phyloP scores from a whole-genome alignment of 2,888 invertebrate species.

The Troides oblongomaculatus region DNA sequence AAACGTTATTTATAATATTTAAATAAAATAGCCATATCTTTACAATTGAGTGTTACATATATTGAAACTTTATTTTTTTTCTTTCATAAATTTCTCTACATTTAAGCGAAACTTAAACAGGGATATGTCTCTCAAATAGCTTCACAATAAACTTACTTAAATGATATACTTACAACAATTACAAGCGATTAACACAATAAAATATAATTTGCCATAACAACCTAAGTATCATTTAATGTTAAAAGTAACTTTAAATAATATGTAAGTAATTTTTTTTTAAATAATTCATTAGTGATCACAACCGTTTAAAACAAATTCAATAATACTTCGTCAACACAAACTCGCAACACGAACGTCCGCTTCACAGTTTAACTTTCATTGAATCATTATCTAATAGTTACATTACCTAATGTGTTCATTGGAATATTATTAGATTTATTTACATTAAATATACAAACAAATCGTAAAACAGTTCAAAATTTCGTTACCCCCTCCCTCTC shows the following conservation, averaged over 20 bases:
- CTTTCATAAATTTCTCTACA: neutral
- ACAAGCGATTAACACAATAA: neutral
- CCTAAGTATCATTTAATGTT: neutral
- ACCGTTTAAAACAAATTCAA: constrained; percentile 28
- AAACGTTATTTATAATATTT: neutral
- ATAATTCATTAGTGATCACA: constrained; percentile 20
- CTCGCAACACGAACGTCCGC: constrained; percentile 3
- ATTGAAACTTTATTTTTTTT: neutral
- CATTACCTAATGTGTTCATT: constrained; percentile 37
- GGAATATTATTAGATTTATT: constrained; percentile 43
- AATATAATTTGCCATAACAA: neutral
- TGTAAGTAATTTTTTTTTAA: constrained; percentile 12
- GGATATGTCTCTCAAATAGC: constrained; percentile 19
- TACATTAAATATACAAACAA: constrained; percentile 52
- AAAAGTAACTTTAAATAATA: constrained; percentile 9
- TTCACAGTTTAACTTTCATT: constrained; percentile 19
- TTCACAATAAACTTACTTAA: neutral
- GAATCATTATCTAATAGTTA: constrained; percentile 34
- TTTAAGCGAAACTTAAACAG: constrained; percentile 16
- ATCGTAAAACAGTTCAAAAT: constrained; percentile 47
- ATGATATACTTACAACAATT: neutral
- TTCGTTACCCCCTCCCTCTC: constrained; percentile 38
- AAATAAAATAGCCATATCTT: neutral
- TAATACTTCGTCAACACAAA: constrained; percentile 13
- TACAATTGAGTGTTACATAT: neutral